Conservation (phyloP, 2,797 vertebrate species). For the Leptoclinus maculatus region DNA sequence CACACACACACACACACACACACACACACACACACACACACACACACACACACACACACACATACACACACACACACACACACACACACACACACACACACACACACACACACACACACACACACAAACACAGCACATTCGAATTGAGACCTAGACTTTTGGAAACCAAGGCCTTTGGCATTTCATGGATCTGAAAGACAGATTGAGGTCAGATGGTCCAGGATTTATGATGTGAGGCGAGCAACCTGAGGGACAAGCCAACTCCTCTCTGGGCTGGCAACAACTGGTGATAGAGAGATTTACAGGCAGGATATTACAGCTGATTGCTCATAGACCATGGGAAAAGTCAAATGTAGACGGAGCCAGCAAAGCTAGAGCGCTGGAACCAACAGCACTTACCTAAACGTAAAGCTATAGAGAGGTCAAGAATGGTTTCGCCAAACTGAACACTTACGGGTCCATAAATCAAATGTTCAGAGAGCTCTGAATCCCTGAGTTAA, state of each 20-base stretch:
- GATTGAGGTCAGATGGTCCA: slow-evolving; percentile 68
- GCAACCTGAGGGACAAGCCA: slow-evolving; percentile 68
- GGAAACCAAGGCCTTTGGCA: slow-evolving; percentile 62
- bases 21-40: not conserved
- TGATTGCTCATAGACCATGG: slow-evolving; percentile 61
- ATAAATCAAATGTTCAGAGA: slow-evolving; percentile 54
- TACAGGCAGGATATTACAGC: slow-evolving; percentile 62
- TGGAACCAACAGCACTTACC: slow-evolving; percentile 44
- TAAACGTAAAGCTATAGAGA: slow-evolving; percentile 37
- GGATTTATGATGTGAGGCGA: slow-evolving; percentile 68
- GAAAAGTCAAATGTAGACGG: slow-evolving; percentile 41
- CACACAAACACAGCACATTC: slow-evolving; percentile 21
- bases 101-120: not conserved
- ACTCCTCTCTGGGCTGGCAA: slow-evolving; percentile 54
- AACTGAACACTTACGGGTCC: slow-evolving; percentile 34
- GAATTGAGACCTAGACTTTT: slow-evolving; percentile 54
- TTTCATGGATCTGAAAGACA: slow-evolving; percentile 66
- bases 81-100: slow-evolving; percentile 1
- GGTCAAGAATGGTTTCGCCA: slow-evolving; percentile 30
- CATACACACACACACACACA: not conserved
- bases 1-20: not conserved
- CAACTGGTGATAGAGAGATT: slow-evolving; percentile 63
- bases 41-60: not conserved
- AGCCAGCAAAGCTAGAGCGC: slow-evolving; percentile 19
- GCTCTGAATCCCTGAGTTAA: slow-evolving; percentile 14